These are phyloP conservation scores for Carettochelys insculpta DNA, from an alignment of 2,113 vertebrate genomes.

Conservation along the genomic window DNA sequence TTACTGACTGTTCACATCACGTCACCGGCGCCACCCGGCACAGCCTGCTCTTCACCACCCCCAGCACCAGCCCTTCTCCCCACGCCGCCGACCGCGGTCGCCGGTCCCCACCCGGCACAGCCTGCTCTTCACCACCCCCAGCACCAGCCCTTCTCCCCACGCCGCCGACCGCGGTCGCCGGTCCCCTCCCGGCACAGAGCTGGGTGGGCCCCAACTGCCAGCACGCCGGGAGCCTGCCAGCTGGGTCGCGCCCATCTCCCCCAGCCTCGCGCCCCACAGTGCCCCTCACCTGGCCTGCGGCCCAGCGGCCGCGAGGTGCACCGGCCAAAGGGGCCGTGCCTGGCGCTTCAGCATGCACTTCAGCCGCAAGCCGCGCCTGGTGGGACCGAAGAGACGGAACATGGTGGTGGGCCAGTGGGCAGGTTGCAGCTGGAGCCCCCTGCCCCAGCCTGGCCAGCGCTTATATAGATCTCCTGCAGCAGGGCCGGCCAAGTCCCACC, in stretches of 20 bases:
- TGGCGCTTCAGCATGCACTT: not conserved
- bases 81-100: too few species aligned
- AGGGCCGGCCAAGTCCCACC: conserved; percentile 42
- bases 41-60: not conserved
- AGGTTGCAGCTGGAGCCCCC: not conserved
- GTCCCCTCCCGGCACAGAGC: not conserved
- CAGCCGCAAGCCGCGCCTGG: not conserved
- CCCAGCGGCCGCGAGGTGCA: not conserved
- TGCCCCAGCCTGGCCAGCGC: not conserved
- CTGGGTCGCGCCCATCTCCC: too few species aligned
- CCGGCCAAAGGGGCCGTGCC: rapidly evolving
- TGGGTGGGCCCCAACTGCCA: not conserved
- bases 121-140: too few species aligned
- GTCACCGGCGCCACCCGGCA: too few species aligned
- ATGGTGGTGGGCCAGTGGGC: conserved; percentile 33
- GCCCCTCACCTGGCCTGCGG: conserved; percentile 65
- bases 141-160: too few species aligned
- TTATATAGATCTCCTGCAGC: conserved; percentile 59
- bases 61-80: too few species aligned
- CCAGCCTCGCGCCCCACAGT: too few species aligned
- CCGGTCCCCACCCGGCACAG: too few species aligned
- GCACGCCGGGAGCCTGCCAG: not conserved
- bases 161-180: too few species aligned
- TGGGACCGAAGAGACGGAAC: conserved; percentile 66
- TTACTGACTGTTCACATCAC: not conserved